Conservation (phyloP, 1,140 invertebrate genomes). For the Apis florea region DNA sequence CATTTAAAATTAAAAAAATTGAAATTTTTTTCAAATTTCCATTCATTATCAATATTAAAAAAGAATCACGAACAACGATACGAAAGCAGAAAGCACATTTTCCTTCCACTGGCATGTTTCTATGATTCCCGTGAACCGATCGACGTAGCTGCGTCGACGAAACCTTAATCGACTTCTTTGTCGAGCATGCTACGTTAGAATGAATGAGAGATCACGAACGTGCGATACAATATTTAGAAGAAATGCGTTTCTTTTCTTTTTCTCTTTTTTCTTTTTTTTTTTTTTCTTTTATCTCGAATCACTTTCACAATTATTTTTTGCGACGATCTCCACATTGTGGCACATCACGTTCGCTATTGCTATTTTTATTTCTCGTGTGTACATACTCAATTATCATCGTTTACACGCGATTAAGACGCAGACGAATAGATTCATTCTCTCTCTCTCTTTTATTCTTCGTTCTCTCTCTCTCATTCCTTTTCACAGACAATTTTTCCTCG, state of each 20-base stretch:
- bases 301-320: not conserved
- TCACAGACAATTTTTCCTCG: not conserved
- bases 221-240: slow-evolving; percentile 45
- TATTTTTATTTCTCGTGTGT: slow-evolving; percentile 7
- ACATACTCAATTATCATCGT: not conserved
- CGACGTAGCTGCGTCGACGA: slow-evolving; percentile 15
- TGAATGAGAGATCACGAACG: slow-evolving; percentile 28
- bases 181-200: slow-evolving; percentile 25
- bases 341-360: slow-evolving; percentile 32
- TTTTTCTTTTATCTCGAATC: slow-evolving; percentile 3
- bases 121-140: not conserved
- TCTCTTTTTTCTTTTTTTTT: not conserved
- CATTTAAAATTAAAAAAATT: too few species aligned
- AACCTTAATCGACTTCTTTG: slow-evolving; percentile 1
- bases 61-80: too few species aligned
- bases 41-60: too few species aligned
- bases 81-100: not conserved
- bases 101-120: not conserved
- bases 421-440: slow-evolving; percentile 28
- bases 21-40: too few species aligned
- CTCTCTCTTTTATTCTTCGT: not conserved
- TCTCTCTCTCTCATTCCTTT: not conserved
- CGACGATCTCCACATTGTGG: slow-evolving; percentile 42
- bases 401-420: slow-evolving; percentile 18
- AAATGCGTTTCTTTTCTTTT: slow-evolving; percentile 2